phyloP scores from a whole-genome alignment of 2,113 vertebrate genomes.

The Pelusios castaneus region DNA sequence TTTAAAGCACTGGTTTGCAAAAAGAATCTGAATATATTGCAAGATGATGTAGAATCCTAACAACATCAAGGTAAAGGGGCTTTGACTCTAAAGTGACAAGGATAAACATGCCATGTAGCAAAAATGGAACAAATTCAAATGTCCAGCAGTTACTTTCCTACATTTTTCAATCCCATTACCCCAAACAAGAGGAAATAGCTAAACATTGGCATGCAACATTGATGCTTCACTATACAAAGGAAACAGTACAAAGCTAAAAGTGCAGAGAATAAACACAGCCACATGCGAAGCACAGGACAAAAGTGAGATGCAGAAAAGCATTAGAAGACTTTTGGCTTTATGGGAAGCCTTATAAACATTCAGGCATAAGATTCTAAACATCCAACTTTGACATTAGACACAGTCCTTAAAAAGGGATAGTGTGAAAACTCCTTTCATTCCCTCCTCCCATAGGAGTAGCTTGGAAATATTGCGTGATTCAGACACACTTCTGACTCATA shows the following conservation, averaged over 20 bases:
- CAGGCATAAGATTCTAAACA: not conserved
- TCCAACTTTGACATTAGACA: not conserved
- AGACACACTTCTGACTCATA: fast-evolving
- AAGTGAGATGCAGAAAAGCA: not conserved
- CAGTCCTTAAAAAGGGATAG: not conserved
- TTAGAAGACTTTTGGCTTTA: not conserved
- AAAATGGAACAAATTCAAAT: slow-evolving; percentile 15
- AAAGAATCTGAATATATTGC: not conserved
- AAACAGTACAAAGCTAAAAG: not conserved
- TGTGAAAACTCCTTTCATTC: not conserved
- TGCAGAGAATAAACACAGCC: not conserved
- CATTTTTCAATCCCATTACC: not conserved
- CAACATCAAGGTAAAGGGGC: not conserved
- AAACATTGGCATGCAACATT: slow-evolving; percentile 30
- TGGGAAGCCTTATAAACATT: not conserved
- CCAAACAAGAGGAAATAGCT: slow-evolving; percentile 28
- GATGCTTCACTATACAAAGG: not conserved
- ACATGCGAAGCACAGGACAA: not conserved
- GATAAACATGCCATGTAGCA: not conserved
- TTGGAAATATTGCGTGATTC: not conserved
- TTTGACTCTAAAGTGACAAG: not conserved
- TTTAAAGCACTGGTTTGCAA: not conserved
- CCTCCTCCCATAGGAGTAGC: not conserved
- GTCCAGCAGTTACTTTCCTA: slow-evolving; percentile 16
- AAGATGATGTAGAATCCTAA: not conserved